Evolutionary conservation across 2,888 invertebrate species (phyloP), one percentile per base, ranked within the genome.

Genomic region (Eilema caniola): DNA sequence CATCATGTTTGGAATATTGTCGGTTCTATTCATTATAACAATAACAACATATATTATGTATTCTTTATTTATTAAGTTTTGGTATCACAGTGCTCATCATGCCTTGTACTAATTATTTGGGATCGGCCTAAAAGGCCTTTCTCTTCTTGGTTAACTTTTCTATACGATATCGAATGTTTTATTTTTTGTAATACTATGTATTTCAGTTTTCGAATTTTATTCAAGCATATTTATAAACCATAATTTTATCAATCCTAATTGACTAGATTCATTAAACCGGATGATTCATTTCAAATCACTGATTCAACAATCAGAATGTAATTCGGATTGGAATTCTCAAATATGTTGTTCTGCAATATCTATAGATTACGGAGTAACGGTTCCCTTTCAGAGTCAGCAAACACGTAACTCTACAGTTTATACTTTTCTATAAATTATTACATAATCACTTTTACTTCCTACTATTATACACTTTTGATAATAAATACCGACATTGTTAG

Each of bases 401-500:
- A 74, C 71, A 76, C 74, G 74, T 80, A 78, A 77, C 77, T 72
- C 75, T 75, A 70, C 72, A 72, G 73, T 78, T 78, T 75, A 76
- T 78, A 71, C 64, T 73, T 76, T 83, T 82, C 75, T 75, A 74
- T 76, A 74, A 78, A 77, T 66, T 70, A 77, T 83, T 83, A 78
- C 67, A 79, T 77, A 81, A 81, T 79, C 77, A 81, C 82, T 81
- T 82, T 81, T 81, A 81, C 81, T 82, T 80, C 71, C 74, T 75
- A 68, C 68, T 75, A 75, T 79, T 83, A 80, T 84, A 84, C 81
- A 85, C 80, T 85, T 86, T 85, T 85, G 79, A 81, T 23, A 84
- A 85, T 81, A 84, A 88, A 84, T 84, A 82, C 80, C 80, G 76
- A 80, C 80, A 80, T 82, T 84, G 83, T 83, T 84, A 79, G 79